Evolutionary conservation across 2,113 vertebrate genomes (phyloP).

Genomic region (Trichechus manatus): DNA sequence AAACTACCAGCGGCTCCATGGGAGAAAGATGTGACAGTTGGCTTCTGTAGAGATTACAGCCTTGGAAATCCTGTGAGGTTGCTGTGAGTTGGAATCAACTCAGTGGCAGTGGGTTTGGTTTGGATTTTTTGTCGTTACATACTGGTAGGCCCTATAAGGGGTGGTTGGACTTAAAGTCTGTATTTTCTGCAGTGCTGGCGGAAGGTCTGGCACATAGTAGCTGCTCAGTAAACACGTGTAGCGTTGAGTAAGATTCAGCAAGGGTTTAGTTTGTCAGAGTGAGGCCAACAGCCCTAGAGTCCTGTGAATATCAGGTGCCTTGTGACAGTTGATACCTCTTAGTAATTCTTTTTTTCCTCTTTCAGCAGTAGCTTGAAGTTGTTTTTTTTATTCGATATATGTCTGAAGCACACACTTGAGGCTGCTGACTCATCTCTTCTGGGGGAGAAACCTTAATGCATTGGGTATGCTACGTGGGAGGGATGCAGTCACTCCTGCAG

Average conservation of each 20-base stretch:
- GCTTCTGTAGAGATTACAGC: too few species aligned
- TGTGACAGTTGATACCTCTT: neutral
- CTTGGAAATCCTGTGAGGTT: too few species aligned
- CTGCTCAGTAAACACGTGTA: neutral
- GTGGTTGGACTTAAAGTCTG: neutral
- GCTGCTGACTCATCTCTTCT: slow-evolving; percentile 47
- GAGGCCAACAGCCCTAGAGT: neutral
- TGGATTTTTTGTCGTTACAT: neutral
- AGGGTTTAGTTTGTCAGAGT: neutral
- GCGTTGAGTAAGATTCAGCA: neutral
- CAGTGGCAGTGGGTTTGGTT: too few species aligned
- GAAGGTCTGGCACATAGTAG: neutral
- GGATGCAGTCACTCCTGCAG: neutral
- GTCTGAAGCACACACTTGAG: slow-evolving; percentile 18
- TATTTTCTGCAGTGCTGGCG: neutral
- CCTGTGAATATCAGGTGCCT: neutral
- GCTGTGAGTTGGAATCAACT: too few species aligned
- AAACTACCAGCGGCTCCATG: neutral
- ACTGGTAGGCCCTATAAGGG: neutral
- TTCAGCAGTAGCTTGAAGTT: slow-evolving; percentile 1
- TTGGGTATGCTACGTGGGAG: neutral
- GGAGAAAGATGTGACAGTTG: too few species aligned
- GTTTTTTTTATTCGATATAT: slow-evolving; percentile 9
- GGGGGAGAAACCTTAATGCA: neutral
- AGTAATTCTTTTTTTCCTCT: slow-evolving; percentile 27